These are phyloP conservation scores for Tauraco hartlaubi DNA, from an alignment of 2,797 vertebrate species.

Conservation along the genomic window DNA sequence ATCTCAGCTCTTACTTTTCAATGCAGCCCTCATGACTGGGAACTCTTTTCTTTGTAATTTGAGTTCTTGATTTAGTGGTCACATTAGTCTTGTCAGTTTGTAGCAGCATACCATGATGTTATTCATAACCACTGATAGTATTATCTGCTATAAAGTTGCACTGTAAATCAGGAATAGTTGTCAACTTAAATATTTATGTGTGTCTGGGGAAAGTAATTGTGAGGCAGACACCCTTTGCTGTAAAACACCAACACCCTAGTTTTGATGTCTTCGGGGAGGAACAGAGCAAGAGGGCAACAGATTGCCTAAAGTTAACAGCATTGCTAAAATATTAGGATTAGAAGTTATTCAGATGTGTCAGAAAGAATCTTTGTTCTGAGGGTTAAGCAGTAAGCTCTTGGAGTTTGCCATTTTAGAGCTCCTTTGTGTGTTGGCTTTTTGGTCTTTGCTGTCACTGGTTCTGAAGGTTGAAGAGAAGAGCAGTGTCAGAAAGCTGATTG, in stretches of 20 bases:
- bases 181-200: constrained; percentile 85
- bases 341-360: constrained; percentile 87
- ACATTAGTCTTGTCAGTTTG: constrained; percentile 87
- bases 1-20: constrained; percentile 83
- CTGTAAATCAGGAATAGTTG: constrained; percentile 85
- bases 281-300: constrained; percentile 70
- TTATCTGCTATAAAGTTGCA: constrained; percentile 86
- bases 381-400: constrained; percentile 85
- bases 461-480: constrained; percentile 92
- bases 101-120: constrained; percentile 83
- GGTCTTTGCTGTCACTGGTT: constrained; percentile 92
- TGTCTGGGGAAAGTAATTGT: constrained; percentile 81
- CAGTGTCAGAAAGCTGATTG: constrained; percentile 92
- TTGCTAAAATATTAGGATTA: constrained; percentile 88
- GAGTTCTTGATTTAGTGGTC: constrained; percentile 86
- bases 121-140: constrained; percentile 87
- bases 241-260: constrained; percentile 76
- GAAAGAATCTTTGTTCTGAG: constrained; percentile 87
- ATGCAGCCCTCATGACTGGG: constrained; percentile 78
- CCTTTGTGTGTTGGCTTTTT: constrained; percentile 92
- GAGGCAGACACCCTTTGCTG: constrained; percentile 81
- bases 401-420: constrained; percentile 87
- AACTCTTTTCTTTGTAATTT: constrained; percentile 87
- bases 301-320: constrained; percentile 81
- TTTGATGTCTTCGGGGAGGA: constrained; percentile 50